A percentile compares a stretch with the other conserved stretches of the same genome.
Evolutionary conservation across 2,888 invertebrate genomes (phyloP).

Genomic region (Prenolepis imparis): DNA sequence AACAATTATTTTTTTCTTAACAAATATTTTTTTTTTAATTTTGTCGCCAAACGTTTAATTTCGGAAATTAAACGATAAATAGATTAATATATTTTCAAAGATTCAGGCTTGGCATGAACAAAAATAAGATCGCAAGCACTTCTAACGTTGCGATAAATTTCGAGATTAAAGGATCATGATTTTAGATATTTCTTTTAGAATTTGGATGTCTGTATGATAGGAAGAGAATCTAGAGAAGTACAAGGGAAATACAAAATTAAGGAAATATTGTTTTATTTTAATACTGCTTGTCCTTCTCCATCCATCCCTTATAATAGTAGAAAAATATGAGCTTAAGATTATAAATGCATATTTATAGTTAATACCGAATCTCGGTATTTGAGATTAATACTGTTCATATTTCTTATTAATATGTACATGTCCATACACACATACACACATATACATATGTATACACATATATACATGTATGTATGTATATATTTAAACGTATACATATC

Average conservation of each 20-base stretch:
- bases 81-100: slow-evolving; percentile 1
- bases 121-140: not conserved
- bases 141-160: not conserved
- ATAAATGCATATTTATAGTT: slow-evolving; percentile 12
- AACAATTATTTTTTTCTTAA: not conserved
- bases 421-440: too few relatives aligned
- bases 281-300: slow-evolving; percentile 27
- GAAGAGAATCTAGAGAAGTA: not conserved
- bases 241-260: not conserved
- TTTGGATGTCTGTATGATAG: not conserved
- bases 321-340: slow-evolving; percentile 19
- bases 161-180: not conserved
- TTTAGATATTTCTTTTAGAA: slow-evolving; percentile 4
- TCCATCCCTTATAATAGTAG: slow-evolving; percentile 8
- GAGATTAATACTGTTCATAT: slow-evolving; percentile 39
- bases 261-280: slow-evolving; percentile 36
- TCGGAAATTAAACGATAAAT: not conserved
- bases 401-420: not conserved
- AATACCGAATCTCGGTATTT: slow-evolving; percentile 3
- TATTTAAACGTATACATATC: too few relatives aligned
- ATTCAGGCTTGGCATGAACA: not conserved
- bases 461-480: not conserved
- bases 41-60: not conserved
- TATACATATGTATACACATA: not conserved
- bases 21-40: not conserved